A percentile compares a stretch with the other conserved stretches of the same genome.
phyloP scores from a whole-genome alignment of 2,888 invertebrate species.

The Oscheius sp. region DNA sequence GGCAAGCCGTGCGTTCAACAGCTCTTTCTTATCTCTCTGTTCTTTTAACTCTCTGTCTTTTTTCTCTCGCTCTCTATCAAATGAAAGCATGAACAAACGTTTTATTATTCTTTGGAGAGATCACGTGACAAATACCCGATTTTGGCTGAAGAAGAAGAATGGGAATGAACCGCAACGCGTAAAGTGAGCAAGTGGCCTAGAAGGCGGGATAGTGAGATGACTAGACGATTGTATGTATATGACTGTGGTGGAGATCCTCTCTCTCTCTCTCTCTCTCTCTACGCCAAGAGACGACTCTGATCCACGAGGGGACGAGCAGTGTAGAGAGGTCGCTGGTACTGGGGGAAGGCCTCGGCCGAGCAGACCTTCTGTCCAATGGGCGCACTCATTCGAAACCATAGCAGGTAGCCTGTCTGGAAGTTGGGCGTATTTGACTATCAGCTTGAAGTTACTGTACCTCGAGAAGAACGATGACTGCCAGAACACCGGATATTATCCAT shows the following conservation, averaged over 20 bases:
- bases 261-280: not conserved
- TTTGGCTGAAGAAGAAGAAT: too few species aligned
- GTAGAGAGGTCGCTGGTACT: slow-evolving; percentile 26
- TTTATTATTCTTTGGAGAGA: slow-evolving; percentile 25
- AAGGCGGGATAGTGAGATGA: not conserved
- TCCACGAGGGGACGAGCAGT: slow-evolving; percentile 35
- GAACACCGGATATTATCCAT: slow-evolving; percentile 20
- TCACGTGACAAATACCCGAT: slow-evolving; percentile 30
- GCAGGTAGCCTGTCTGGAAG: slow-evolving; percentile 32
- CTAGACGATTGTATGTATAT: not conserved
- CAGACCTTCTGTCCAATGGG: slow-evolving; percentile 28
- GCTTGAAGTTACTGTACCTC: slow-evolving; percentile 14
- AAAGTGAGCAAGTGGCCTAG: slow-evolving; percentile 18
- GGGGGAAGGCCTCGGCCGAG: slow-evolving; percentile 9
- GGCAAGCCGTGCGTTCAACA: too few species aligned
- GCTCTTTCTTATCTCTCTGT: too few species aligned
- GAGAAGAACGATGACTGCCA: not conserved
- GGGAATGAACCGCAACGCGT: slow-evolving; percentile 31
- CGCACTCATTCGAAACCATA: slow-evolving; percentile 21
- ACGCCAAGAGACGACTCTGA: slow-evolving; percentile 27
- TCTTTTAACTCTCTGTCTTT: too few species aligned
- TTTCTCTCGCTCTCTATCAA: too few species aligned
- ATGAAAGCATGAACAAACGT: not conserved
- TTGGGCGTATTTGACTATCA: not conserved
- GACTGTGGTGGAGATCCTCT: not conserved